Evolutionary conservation across 2,888 invertebrate species (phyloP).

Genomic region (Microplitis deprimator): DNA sequence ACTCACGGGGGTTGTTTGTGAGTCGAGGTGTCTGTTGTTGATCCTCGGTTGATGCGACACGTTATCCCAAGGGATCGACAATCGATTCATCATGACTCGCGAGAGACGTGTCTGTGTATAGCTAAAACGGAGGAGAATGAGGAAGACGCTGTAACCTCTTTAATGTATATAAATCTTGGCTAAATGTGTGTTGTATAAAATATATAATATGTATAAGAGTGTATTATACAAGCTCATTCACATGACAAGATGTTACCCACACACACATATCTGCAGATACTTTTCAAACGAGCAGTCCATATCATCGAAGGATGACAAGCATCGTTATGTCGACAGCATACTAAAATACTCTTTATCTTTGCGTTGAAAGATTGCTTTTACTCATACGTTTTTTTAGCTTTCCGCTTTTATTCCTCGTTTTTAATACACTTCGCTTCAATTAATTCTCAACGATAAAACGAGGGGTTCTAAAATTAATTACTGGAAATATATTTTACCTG

Average conservation of each 20-base stretch:
- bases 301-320: conserved; percentile 35
- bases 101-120: conserved; percentile 41
- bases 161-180: conserved; percentile 32
- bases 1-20: conserved; percentile 52
- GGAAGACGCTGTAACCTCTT: conserved; percentile 37
- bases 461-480: not conserved
- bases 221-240: conserved; percentile 12
- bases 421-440: not conserved
- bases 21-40: conserved; percentile 54
- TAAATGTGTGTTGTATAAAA: conserved; percentile 14
- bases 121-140: conserved; percentile 33
- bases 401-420: not conserved
- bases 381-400: not conserved
- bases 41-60: conserved; percentile 65
- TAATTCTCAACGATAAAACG: not conserved
- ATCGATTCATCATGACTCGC: conserved; percentile 64
- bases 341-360: conserved; percentile 30
- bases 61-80: conserved; percentile 66
- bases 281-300: conserved; percentile 34
- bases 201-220: not conserved
- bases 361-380: not conserved
- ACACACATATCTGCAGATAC: conserved; percentile 1
- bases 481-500: conserved; percentile 18
- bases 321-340: conserved; percentile 46
- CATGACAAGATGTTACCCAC: not conserved